Conservation (phyloP, 2,797 vertebrate species). For the Crossoptilon crossoptilon region DNA sequence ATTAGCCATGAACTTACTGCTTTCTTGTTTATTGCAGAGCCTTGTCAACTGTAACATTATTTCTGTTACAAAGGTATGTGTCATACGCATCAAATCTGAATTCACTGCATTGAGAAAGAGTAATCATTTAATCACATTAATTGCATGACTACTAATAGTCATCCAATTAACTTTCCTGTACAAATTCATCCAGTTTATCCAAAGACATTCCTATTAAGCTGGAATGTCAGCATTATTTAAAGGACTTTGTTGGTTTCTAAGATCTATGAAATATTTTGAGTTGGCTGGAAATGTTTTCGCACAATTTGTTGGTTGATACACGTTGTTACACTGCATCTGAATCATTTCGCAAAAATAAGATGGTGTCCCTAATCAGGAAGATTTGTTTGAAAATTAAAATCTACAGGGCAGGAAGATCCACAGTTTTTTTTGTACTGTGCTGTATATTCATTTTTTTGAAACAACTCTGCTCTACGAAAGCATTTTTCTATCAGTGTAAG, state of each 20-base stretch:
- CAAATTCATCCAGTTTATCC: background rate
- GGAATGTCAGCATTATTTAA: background rate
- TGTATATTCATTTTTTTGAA: background rate
- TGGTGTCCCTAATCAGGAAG: background rate
- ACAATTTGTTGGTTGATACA: background rate
- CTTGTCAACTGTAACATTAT: constrained; percentile 89
- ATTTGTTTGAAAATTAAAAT: background rate
- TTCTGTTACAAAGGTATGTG: constrained; percentile 86
- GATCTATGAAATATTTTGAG: background rate
- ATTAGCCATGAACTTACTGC: background rate
- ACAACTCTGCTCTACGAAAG: background rate
- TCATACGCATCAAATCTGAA: background rate
- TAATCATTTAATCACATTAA: background rate
- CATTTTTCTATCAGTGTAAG: background rate
- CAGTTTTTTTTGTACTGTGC: background rate
- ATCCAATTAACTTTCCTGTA: background rate
- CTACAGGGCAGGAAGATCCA: background rate
- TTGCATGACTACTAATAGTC: no score
- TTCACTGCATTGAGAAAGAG: background rate
- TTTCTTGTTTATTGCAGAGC: constrained; percentile 75
- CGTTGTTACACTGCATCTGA: background rate
- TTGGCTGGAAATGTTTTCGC: background rate
- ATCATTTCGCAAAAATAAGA: background rate
- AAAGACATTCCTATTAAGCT: background rate
- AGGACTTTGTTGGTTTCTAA: background rate